Evolutionary conservation across 23 tunicate genomes (phyloP).

Genomic region (Aplidium turbinatum): DNA sequence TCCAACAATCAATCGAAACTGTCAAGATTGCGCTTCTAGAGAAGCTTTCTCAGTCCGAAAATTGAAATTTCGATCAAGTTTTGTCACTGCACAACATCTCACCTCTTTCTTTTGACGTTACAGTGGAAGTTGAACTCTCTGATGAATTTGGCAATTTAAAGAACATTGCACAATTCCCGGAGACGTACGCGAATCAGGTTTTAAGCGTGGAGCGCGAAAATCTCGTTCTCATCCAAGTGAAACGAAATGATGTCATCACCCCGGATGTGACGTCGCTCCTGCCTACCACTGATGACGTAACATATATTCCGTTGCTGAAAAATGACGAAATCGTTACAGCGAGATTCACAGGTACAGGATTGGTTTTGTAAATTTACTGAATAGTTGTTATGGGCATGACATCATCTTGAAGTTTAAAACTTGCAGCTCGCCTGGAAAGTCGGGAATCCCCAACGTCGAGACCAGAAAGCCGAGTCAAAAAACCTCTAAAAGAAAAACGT

Average conservation of each 20-base stretch:
- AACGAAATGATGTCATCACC: constrained; percentile 13
- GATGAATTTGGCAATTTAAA: constrained; percentile 77
- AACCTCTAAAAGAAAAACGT: constrained; percentile 26
- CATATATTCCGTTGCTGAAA: constrained; percentile 74
- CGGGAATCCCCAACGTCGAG: too few relatives aligned
- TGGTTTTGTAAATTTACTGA: background rate
- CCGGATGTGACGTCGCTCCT: background rate
- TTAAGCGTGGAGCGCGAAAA: constrained; percentile 65
- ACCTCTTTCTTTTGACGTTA: too few relatives aligned
- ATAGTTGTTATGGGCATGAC: background rate
- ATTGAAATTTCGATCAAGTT: too few relatives aligned
- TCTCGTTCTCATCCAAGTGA: constrained; percentile 65
- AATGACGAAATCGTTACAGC: constrained; percentile 61
- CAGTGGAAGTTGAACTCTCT: constrained; percentile 76
- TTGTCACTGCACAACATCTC: too few relatives aligned
- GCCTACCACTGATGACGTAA: constrained; percentile 39
- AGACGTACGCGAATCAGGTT: constrained; percentile 66
- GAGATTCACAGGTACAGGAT: constrained; percentile 56
- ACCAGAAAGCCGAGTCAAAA: constrained; percentile 31
- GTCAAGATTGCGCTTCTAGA: too few relatives aligned
- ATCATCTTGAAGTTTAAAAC: too few relatives aligned
- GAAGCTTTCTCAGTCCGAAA: too few relatives aligned
- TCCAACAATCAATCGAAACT: too few relatives aligned
- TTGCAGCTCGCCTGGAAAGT: too few relatives aligned
- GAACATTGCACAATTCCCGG: constrained; percentile 32